These are phyloP conservation scores for Emydura subglobosa DNA, from an alignment of 2,113 vertebrate species.

Conservation along the genomic window DNA sequence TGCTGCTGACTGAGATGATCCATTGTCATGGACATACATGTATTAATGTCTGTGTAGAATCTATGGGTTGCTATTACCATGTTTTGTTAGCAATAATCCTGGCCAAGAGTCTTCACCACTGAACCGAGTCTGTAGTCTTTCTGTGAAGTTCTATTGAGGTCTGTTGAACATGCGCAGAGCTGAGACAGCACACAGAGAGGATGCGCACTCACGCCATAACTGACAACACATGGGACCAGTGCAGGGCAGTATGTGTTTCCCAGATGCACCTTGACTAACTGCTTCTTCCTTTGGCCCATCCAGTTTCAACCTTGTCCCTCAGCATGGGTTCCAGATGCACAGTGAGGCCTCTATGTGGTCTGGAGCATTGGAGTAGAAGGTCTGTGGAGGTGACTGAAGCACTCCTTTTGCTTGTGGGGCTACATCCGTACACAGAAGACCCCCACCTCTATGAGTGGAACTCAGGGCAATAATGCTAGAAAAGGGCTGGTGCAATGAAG, in stretches of 20 bases:
- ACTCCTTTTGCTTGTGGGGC: not conserved
- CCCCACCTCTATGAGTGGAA: too few relatives aligned
- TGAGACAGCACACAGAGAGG: not conserved
- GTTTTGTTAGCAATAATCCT: not conserved
- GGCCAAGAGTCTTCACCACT: not conserved
- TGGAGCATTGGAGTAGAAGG: not conserved
- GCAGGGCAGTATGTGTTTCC: not conserved
- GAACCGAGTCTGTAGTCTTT: not conserved
- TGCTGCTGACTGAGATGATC: not conserved
- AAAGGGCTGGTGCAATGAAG: not conserved
- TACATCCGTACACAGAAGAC: not conserved
- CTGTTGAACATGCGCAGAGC: not conserved
- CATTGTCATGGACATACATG: not conserved
- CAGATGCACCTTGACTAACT: not conserved
- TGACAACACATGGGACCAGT: not conserved
- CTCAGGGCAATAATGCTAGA: not conserved
- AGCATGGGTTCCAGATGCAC: not conserved
- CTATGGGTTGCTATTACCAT: not conserved
- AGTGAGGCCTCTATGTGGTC: not conserved
- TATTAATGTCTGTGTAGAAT: not conserved
- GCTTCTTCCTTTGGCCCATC: not conserved
- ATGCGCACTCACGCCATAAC: not conserved
- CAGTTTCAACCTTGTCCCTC: not conserved
- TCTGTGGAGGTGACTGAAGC: not conserved
- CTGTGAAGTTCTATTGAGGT: not conserved